These are phyloP conservation scores for Miltochrista miniata DNA, from an alignment of 2,888 invertebrate genomes.

Conservation along the genomic window DNA sequence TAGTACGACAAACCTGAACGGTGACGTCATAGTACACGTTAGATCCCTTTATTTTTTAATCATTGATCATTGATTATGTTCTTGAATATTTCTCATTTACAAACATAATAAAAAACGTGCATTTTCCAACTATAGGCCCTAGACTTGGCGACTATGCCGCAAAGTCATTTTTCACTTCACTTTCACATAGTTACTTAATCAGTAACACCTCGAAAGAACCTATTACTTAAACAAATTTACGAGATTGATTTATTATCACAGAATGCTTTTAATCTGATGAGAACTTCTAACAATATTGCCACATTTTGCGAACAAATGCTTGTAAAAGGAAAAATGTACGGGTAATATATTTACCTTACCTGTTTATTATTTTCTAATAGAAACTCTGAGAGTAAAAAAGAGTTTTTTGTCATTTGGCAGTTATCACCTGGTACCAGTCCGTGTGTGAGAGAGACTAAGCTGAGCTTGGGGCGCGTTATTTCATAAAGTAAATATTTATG, in stretches of 20 bases:
- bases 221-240: conserved; percentile 19
- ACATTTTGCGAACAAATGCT: conserved; percentile 4
- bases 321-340: conserved; percentile 1
- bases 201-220: too few species aligned
- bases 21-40: too few species aligned
- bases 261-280: conserved; percentile 22
- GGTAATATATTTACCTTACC: conserved; percentile 10
- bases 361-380: conserved; percentile 24
- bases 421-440: conserved; percentile 73
- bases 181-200: background rate
- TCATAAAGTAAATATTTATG: conserved; percentile 84
- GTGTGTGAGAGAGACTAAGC: conserved; percentile 62
- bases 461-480: conserved; percentile 73
- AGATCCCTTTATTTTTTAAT: too few species aligned
- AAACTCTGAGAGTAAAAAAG: conserved; percentile 16
- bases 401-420: conserved; percentile 61
- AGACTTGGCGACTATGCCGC: too few species aligned
- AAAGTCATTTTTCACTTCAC: background rate
- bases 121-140: too few species aligned
- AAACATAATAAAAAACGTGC: too few species aligned
- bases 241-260: conserved; percentile 34
- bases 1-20: too few species aligned
- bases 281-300: conserved; percentile 17
- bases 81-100: too few species aligned
- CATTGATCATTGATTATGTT: too few species aligned